A percentile compares a stretch with the other conserved stretches of the same genome.
These are phyloP conservation scores for Melospiza melodia DNA, from an alignment of 2,113 vertebrate species.

Conservation along the genomic window DNA sequence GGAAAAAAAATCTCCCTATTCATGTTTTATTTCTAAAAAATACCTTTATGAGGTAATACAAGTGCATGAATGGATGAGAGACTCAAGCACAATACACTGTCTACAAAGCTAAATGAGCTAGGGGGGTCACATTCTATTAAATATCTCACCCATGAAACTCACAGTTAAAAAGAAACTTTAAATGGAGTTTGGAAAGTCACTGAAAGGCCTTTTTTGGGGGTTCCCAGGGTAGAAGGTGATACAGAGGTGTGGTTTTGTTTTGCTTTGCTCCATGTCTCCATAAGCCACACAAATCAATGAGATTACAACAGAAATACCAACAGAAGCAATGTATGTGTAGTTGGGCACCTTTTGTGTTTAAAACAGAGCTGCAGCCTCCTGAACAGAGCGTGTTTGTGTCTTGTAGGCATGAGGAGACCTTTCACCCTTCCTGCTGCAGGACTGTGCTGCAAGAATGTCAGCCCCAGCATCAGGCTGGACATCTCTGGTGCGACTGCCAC, in stretches of 20 bases:
- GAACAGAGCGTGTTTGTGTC: accelerated
- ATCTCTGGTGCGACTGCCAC: background rate
- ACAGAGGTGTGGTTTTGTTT: background rate
- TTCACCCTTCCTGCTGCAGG: background rate
- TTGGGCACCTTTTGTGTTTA: background rate
- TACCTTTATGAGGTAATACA: conserved; percentile 36
- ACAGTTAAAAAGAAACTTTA: background rate
- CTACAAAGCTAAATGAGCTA: background rate
- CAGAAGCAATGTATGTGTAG: background rate
- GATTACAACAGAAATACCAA: background rate
- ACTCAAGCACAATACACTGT: background rate
- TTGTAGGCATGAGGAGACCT: background rate
- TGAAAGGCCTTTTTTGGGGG: background rate
- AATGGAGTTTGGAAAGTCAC: background rate
- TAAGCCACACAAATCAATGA: background rate
- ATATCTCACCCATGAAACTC: conserved; percentile 21
- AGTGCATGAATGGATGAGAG: conserved; percentile 45
- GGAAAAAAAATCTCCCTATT: conserved; percentile 18
- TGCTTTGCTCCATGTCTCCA: background rate
- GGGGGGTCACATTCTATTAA: background rate
- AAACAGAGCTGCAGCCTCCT: background rate
- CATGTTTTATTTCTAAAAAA: conserved; percentile 54
- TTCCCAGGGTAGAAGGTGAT: background rate
- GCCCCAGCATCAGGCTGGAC: background rate
- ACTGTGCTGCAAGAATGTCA: accelerated